A percentile compares a stretch with the other conserved stretches of the same genome.
Conservation (phyloP, 2,113 vertebrate genomes). For the Benitochromis conjunctus region DNA sequence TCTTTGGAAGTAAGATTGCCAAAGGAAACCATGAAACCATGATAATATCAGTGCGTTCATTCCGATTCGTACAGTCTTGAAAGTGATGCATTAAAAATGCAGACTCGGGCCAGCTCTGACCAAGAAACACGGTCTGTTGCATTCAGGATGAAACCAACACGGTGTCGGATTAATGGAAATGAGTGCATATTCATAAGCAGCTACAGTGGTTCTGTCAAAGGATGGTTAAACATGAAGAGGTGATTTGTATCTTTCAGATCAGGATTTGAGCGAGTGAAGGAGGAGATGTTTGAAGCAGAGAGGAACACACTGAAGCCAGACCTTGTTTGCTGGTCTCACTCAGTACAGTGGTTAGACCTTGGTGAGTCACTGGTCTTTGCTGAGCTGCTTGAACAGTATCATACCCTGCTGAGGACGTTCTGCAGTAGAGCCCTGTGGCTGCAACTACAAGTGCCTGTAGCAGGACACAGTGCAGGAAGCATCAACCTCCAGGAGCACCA, state of each 20-base stretch:
- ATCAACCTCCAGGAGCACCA: constrained; percentile 58
- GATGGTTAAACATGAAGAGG: neutral
- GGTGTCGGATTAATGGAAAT: neutral
- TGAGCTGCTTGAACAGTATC: constrained; percentile 58
- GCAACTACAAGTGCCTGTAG: constrained; percentile 41
- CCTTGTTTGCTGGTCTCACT: neutral
- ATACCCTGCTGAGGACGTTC: constrained; percentile 44
- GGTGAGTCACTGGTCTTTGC: constrained; percentile 29
- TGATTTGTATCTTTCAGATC: neutral
- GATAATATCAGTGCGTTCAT: neutral
- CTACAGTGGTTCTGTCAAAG: neutral
- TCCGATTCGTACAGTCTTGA: rapidly evolving
- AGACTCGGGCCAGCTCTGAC: neutral
- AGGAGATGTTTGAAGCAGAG: neutral
- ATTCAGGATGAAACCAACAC: neutral
- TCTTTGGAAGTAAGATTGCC: neutral
- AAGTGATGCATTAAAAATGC: rapidly evolving
- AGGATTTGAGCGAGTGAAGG: neutral
- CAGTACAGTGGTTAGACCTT: constrained; percentile 54
- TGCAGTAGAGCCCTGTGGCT: constrained; percentile 43
- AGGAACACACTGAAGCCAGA: neutral
- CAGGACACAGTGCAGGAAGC: constrained; percentile 13
- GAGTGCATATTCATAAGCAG: neutral
- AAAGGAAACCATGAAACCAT: neutral
- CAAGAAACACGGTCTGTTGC: rapidly evolving